phyloP scores from a whole-genome alignment of 1,140 invertebrate species.

The Macrobrachium nipponense region DNA sequence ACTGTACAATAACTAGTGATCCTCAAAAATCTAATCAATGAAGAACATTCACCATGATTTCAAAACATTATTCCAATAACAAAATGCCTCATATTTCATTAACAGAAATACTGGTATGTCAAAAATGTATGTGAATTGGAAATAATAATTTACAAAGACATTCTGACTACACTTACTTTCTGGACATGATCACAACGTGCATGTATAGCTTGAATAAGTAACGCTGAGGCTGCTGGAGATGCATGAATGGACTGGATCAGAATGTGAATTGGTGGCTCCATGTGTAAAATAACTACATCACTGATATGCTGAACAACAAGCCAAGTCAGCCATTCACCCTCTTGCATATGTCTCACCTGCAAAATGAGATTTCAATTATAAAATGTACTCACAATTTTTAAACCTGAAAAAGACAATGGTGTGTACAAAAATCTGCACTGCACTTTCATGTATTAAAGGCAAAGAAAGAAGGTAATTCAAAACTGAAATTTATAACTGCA shows the following conservation, averaged over 20 bases:
- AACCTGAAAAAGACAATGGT: too few species aligned
- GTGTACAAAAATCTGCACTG: too few species aligned
- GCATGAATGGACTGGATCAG: conserved; percentile 76
- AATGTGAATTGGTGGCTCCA: conserved; percentile 76
- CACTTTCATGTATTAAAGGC: too few species aligned
- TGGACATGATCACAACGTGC: conserved; percentile 71
- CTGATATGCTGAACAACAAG: conserved; percentile 80
- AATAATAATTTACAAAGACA: not conserved
- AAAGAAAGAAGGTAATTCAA: too few species aligned
- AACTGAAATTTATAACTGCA: too few species aligned
- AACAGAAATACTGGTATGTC: too few species aligned
- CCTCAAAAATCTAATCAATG: too few species aligned
- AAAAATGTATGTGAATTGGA: not conserved
- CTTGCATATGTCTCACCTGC: conserved; percentile 71
- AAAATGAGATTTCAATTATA: not conserved
- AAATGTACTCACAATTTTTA: not conserved
- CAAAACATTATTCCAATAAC: too few species aligned
- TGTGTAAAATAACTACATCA: conserved; percentile 75
- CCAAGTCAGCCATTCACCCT: conserved; percentile 82
- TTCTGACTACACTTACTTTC: conserved; percentile 65
- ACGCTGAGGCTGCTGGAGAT: conserved; percentile 77
- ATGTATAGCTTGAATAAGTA: conserved; percentile 79
- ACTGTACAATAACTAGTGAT: too few species aligned
- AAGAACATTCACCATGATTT: too few species aligned
- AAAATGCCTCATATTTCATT: too few species aligned